Conservation (phyloP, 2,888 invertebrate genomes). For the Aphelenchoides bicaudatus region DNA sequence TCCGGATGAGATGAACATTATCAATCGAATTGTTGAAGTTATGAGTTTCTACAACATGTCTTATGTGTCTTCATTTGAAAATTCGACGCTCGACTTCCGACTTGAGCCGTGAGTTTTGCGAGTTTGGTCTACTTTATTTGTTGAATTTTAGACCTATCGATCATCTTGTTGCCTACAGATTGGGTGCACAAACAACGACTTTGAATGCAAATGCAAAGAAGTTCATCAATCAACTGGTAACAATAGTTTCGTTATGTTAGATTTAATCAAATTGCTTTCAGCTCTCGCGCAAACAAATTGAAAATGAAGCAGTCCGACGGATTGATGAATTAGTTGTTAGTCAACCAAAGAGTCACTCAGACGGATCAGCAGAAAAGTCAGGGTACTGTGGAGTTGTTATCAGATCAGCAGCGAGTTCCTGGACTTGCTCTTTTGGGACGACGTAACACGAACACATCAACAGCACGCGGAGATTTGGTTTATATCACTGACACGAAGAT, state of each 20-base stretch:
- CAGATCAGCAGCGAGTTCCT: too few relatives aligned
- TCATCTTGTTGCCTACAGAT: neutral
- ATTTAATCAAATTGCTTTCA: neutral
- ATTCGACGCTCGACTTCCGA: neutral
- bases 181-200: neutral
- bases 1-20: neutral
- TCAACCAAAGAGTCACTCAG: too few relatives aligned
- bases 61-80: neutral
- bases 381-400: too few relatives aligned
- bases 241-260: neutral
- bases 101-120: constrained; percentile 10
- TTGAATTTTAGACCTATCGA: neutral
- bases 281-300: neutral
- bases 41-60: neutral
- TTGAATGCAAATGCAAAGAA: neutral
- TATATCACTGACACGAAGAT: too few relatives aligned
- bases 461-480: too few relatives aligned
- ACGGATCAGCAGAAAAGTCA: too few relatives aligned
- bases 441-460: too few relatives aligned
- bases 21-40: neutral
- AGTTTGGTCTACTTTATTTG: neutral
- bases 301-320: too few relatives aligned
- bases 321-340: too few relatives aligned
- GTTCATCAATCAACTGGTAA: constrained; percentile 5
- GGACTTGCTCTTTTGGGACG: too few relatives aligned